Percentiles rank a stretch among this genome's conserved stretches.
Conservation (phyloP, 30 jellyfish, hydroid and myxozoan species). For the Aurelia aurita region DNA sequence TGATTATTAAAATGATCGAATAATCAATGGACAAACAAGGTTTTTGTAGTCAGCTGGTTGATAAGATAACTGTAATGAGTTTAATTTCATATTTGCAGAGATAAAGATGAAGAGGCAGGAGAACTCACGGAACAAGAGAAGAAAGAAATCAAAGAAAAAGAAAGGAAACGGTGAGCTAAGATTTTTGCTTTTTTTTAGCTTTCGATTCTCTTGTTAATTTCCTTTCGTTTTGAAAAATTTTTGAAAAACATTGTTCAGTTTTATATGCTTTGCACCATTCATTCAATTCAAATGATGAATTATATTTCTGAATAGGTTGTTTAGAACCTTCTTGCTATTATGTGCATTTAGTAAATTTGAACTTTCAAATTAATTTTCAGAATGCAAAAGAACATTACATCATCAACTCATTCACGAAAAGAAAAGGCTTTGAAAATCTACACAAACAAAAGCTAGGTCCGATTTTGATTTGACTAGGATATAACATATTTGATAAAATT, state of each 20-base stretch:
- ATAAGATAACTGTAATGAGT: not conserved
- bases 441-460: slow-evolving; percentile 28
- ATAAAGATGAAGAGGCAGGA: slow-evolving; percentile 61
- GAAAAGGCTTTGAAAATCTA: slow-evolving; percentile 82
- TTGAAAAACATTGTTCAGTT: too few species aligned
- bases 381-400: slow-evolving; percentile 30
- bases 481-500: too few species aligned
- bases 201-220: too few species aligned
- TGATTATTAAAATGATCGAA: too few species aligned
- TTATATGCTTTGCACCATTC: too few species aligned
- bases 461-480: too few species aligned
- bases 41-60: not conserved
- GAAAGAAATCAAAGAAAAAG: slow-evolving; percentile 68
- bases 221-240: too few species aligned
- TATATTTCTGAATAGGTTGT: too few species aligned
- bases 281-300: too few species aligned
- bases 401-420: slow-evolving; percentile 41
- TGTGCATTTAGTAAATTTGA: not conserved
- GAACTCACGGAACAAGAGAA: slow-evolving; percentile 72
- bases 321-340: not conserved
- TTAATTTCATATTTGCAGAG: slow-evolving; percentile 27
- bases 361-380: slow-evolving; percentile 12
- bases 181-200: too few species aligned
- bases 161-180: slow-evolving; percentile 56
- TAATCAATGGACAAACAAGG: not conserved